A percentile compares a stretch with the other conserved stretches of the same genome.
phyloP scores from a whole-genome alignment of 2,888 invertebrate species.

The Fragum whitleyi region DNA sequence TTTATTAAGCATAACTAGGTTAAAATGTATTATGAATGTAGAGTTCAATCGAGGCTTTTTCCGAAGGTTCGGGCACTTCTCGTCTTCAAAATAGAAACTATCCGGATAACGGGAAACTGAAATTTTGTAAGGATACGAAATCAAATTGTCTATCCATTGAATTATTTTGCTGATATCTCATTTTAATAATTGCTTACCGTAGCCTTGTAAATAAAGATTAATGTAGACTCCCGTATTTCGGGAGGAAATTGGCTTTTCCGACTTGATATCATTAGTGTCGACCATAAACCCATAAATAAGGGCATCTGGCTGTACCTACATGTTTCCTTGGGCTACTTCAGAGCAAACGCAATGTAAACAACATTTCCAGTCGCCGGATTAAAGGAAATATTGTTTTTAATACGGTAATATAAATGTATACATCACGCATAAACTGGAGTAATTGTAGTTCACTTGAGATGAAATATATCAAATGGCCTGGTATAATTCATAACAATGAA shows the following conservation, averaged over 20 bases:
- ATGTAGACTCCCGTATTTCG: constrained; percentile 17
- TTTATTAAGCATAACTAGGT: too few species aligned
- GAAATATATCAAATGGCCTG: not conserved
- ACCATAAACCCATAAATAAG: constrained; percentile 51
- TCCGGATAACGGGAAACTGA: too few species aligned
- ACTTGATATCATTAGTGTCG: constrained; percentile 52
- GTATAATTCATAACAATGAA: too few species aligned
- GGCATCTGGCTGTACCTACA: constrained; percentile 52
- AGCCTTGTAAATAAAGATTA: constrained; percentile 20
- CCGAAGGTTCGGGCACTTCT: too few species aligned
- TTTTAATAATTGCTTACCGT: not conserved
- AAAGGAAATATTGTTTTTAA: constrained; percentile 21
- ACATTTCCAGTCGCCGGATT: not conserved
- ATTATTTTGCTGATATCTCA: not conserved
- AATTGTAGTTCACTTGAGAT: not conserved
- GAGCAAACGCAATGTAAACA: constrained; percentile 7
- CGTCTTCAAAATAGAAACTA: too few species aligned
- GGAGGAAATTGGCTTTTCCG: constrained; percentile 35
- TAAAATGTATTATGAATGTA: too few species aligned
- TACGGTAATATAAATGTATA: constrained; percentile 29
- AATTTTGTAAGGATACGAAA: too few species aligned
- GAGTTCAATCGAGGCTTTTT: too few species aligned
- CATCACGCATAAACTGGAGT: constrained; percentile 12
- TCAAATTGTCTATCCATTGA: not conserved
- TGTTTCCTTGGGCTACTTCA: constrained; percentile 15